These are phyloP conservation scores for Seriola dumerili DNA, from an alignment of 2,113 vertebrate species.

Conservation along the genomic window DNA sequence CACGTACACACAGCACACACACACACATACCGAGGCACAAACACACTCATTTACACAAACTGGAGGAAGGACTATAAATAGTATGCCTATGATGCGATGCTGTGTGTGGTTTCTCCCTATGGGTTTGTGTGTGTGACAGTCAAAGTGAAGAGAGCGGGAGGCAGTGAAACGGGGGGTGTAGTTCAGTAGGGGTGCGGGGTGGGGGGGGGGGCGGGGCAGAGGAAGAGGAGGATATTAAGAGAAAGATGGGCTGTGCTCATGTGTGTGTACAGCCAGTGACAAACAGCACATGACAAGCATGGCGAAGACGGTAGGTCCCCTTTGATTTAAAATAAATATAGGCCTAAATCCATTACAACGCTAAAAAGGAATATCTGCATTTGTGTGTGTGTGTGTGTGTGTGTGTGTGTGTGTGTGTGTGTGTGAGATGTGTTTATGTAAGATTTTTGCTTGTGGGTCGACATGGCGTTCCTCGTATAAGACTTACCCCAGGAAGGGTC, in stretches of 20 bases:
- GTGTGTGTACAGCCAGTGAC: slow-evolving; percentile 58
- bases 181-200: background rate
- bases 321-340: slow-evolving; percentile 69
- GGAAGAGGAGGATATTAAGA: slow-evolving; percentile 55
- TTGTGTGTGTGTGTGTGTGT: slow-evolving; percentile 19
- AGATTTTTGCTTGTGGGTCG: slow-evolving; percentile 44
- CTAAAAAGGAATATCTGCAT: slow-evolving; percentile 49
- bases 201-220: background rate
- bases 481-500: slow-evolving; percentile 93
- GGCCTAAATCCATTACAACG: slow-evolving; percentile 29
- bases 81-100: slow-evolving; percentile 78
- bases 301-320: slow-evolving; percentile 52
- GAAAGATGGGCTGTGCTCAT: slow-evolving; percentile 43
- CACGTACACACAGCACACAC: background rate
- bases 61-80: slow-evolving; percentile 82
- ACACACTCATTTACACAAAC: slow-evolving; percentile 69
- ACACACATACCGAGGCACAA: slow-evolving; percentile 29
- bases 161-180: slow-evolving; percentile 1
- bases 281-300: slow-evolving; percentile 65
- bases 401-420: slow-evolving; percentile 23
- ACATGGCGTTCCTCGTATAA: slow-evolving; percentile 33
- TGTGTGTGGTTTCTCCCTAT: slow-evolving; percentile 81
- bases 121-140: slow-evolving; percentile 79
- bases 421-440: slow-evolving; percentile 43
- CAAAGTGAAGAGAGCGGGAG: slow-evolving; percentile 67